phyloP scores from a whole-genome alignment of 1,140 invertebrate genomes.

The Pogonus chalceus region DNA sequence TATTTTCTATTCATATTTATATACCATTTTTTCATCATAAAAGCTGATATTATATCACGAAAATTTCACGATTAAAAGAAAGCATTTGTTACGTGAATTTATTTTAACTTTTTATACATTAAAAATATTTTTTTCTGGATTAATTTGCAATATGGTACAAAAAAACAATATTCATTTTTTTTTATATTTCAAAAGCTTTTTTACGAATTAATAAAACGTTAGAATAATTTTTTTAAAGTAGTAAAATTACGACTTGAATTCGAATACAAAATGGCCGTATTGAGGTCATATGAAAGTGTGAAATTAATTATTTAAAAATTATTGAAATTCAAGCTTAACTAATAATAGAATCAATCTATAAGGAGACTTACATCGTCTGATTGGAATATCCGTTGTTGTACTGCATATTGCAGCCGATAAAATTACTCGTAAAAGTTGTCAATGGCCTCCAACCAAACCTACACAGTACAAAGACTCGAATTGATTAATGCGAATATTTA shows the following conservation, averaged over 20 bases:
- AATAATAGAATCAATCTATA: constrained; percentile 1
- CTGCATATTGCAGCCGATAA: constrained; percentile 28
- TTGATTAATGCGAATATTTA: constrained; percentile 4
- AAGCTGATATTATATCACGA: background rate
- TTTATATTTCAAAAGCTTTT: no score
- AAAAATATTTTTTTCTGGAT: no score
- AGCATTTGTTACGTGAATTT: background rate
- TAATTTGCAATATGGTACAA: no score
- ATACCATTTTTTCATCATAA: background rate
- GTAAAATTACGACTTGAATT: background rate
- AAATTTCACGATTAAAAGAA: background rate
- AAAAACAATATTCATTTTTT: no score
- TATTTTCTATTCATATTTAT: background rate
- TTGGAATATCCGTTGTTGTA: constrained; percentile 32
- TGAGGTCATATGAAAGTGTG: background rate
- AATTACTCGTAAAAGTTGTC: constrained; percentile 14
- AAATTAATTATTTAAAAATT: background rate
- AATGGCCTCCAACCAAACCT: constrained; percentile 31
- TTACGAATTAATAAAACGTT: background rate
- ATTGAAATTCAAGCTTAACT: background rate
- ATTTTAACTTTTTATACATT: no score
- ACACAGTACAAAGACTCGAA: constrained; percentile 16
- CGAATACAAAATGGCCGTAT: constrained; percentile 6
- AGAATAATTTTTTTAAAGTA: background rate
- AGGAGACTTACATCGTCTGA: constrained; percentile 16